These are phyloP conservation scores for Fissipunctia ypsillon DNA, from an alignment of 2,888 invertebrate species.

Conservation along the genomic window DNA sequence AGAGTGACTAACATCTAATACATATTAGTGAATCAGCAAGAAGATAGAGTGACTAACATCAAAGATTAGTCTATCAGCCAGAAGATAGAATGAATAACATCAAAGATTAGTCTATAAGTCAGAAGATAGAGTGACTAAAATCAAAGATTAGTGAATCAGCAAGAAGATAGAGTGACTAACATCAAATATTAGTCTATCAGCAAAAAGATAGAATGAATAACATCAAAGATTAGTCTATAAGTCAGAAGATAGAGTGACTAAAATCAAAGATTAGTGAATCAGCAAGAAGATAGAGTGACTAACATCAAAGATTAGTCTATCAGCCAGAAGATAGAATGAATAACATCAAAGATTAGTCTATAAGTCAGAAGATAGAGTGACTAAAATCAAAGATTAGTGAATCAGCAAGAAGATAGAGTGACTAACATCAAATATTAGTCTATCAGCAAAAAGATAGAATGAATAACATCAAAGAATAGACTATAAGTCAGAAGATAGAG, in stretches of 20 bases:
- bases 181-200: too few relatives aligned
- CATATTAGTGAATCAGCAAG: too few relatives aligned
- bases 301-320: neutral
- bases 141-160: too few relatives aligned
- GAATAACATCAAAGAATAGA: neutral
- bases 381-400: neutral
- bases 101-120: too few relatives aligned
- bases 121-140: neutral
- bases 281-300: neutral
- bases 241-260: neutral
- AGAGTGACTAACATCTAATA: too few relatives aligned
- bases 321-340: too few relatives aligned
- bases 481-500: neutral
- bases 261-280: neutral
- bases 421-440: neutral
- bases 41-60: too few relatives aligned
- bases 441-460: too few relatives aligned
- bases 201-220: too few relatives aligned
- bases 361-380: neutral
- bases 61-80: too few relatives aligned
- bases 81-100: too few relatives aligned
- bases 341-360: neutral
- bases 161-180: too few relatives aligned
- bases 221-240: neutral
- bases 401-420: neutral